Conservation (phyloP, 2,888 invertebrate genomes). For the Busseola fusca region DNA sequence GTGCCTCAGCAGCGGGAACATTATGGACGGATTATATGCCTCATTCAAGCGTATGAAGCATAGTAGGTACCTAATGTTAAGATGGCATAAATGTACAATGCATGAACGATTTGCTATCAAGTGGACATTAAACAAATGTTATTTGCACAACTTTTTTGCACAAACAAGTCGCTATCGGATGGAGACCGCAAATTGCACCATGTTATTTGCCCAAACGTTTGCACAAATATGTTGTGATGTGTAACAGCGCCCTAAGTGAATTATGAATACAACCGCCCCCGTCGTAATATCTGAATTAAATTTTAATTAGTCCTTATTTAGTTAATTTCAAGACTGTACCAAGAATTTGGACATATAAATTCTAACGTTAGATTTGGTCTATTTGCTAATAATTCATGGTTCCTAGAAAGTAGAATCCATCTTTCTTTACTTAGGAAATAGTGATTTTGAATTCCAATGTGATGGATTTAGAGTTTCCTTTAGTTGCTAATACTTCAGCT, state of each 20-base stretch:
- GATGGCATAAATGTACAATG: no score
- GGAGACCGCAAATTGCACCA: neutral
- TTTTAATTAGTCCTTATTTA: conserved; percentile 57
- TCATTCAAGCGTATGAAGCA: neutral
- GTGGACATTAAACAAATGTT: neutral
- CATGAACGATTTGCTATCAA: neutral
- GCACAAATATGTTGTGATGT: neutral
- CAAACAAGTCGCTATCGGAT: neutral
- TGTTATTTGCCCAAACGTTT: neutral
- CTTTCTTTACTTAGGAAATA: conserved; percentile 19
- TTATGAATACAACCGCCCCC: conserved; percentile 42
- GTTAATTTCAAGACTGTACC: conserved; percentile 42
- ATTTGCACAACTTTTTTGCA: neutral
- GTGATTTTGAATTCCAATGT: conserved; percentile 33
- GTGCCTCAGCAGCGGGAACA: neutral
- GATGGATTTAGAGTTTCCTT: conserved; percentile 50
- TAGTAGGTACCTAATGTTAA: no score
- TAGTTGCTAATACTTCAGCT: conserved; percentile 27
- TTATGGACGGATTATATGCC: neutral
- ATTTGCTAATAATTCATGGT: conserved; percentile 39
- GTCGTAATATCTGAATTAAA: conserved; percentile 65
- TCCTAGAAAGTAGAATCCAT: conserved; percentile 28
- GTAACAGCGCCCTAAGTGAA: conserved; percentile 27
- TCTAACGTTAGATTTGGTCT: conserved; percentile 40
- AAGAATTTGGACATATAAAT: conserved; percentile 53